phyloP scores from a whole-genome alignment of 1,140 invertebrate genomes.

The Sarcophaga peregrina region DNA sequence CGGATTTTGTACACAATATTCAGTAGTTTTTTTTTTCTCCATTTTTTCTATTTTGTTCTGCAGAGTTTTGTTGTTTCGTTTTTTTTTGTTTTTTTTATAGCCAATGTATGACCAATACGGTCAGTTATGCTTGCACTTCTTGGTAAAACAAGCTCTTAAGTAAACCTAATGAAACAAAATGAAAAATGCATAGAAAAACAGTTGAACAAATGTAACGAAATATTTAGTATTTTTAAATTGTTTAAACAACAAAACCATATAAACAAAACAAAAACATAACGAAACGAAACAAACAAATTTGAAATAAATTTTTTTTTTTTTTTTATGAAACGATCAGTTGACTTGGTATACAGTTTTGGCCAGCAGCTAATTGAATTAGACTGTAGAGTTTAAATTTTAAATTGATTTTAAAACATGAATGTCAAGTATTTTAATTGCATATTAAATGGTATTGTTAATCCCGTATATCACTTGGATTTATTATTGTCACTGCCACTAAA shows the following conservation, averaged over 20 bases:
- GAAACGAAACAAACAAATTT: not conserved
- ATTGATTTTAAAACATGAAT: conserved; percentile 24
- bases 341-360: no score
- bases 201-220: no score
- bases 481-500: not conserved
- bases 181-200: not conserved
- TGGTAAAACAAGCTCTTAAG: not conserved
- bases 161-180: not conserved
- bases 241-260: no score
- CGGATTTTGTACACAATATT: no score
- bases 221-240: no score
- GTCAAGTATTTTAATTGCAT: conserved; percentile 34
- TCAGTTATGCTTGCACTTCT: conserved; percentile 29
- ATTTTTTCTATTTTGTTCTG: not conserved
- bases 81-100: not conserved
- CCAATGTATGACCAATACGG: conserved; percentile 16
- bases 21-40: not conserved
- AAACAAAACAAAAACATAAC: not conserved
- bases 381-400: conserved; percentile 1
- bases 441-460: conserved; percentile 28
- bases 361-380: not conserved
- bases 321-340: no score
- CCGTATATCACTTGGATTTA: not conserved
- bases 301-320: not conserved
- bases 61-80: not conserved